These are phyloP conservation scores for Anas bernieri DNA, from an alignment of 2,797 vertebrate genomes.

Conservation along the genomic window DNA sequence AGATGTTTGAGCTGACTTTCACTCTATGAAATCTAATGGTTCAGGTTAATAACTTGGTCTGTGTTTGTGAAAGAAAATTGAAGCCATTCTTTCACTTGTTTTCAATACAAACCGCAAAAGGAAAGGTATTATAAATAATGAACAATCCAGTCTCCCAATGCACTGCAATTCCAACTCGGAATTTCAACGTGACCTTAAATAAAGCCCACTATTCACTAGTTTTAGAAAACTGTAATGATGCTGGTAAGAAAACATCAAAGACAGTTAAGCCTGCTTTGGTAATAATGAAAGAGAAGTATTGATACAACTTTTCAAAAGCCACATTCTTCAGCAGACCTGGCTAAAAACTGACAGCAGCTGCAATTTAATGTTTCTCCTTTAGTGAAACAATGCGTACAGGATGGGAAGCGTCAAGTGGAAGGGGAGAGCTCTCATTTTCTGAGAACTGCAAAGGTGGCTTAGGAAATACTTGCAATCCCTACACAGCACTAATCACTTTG, in stretches of 20 bases:
- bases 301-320: conserved; percentile 66
- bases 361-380: conserved; percentile 61
- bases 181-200: conserved; percentile 61
- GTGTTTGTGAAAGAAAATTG: conserved; percentile 71
- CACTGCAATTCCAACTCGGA: conserved; percentile 54
- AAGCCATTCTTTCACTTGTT: conserved; percentile 70
- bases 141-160: conserved; percentile 34
- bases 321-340: conserved; percentile 53
- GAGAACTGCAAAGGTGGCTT: conserved; percentile 29
- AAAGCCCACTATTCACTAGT: conserved; percentile 48
- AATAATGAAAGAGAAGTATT: conserved; percentile 66
- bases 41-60: conserved; percentile 74
- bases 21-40: conserved; percentile 52
- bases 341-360: conserved; percentile 55
- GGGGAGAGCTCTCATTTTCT: conserved; percentile 25
- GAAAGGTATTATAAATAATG: conserved; percentile 68
- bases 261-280: conserved; percentile 57
- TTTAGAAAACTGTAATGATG: conserved; percentile 59
- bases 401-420: conserved; percentile 55
- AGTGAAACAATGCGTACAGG: conserved; percentile 48
- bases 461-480: conserved; percentile 13
- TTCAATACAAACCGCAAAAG: conserved; percentile 60
- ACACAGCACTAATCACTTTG: not conserved
- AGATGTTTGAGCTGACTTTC: conserved; percentile 54
- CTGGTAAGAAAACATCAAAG: conserved; percentile 58